phyloP scores from a whole-genome alignment of 1,140 invertebrate genomes.

The Telenomus remus region DNA sequence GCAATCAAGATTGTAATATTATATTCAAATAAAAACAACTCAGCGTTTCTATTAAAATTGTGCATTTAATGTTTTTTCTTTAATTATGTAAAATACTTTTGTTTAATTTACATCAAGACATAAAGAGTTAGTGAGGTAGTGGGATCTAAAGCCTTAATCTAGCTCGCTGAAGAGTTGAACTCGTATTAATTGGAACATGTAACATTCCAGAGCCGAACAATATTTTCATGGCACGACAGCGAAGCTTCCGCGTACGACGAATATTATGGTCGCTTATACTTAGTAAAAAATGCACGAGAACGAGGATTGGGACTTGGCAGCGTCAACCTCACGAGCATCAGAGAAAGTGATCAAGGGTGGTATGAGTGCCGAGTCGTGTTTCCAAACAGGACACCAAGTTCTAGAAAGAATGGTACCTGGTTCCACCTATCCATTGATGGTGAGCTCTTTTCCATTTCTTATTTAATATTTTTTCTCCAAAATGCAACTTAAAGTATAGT shows the following conservation, averaged over 20 bases:
- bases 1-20: too few relatives aligned
- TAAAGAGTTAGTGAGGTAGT: too few relatives aligned
- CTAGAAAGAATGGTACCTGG: slow-evolving; percentile 91
- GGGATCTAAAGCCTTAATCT: too few relatives aligned
- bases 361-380: slow-evolving; percentile 93
- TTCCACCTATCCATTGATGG: slow-evolving; percentile 90
- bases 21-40: too few relatives aligned
- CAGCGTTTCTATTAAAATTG: too few relatives aligned
- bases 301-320: slow-evolving; percentile 83
- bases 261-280: slow-evolving; percentile 84
- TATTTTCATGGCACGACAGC: slow-evolving; percentile 89
- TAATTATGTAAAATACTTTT: too few relatives aligned
- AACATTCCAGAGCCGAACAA: slow-evolving; percentile 79
- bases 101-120: too few relatives aligned
- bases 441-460: slow-evolving; percentile 69
- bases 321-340: slow-evolving; percentile 91
- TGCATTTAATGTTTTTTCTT: too few relatives aligned
- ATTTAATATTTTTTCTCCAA: neutral
- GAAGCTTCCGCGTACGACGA: slow-evolving; percentile 81
- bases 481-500: too few relatives aligned
- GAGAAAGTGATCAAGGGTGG: slow-evolving; percentile 92
- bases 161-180: slow-evolving; percentile 43
- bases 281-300: slow-evolving; percentile 74
- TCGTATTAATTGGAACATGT: slow-evolving; percentile 61
- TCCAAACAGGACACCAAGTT: slow-evolving; percentile 88